Conservation (phyloP, 2,888 invertebrate species). For the Phaonia tiefii region DNA sequence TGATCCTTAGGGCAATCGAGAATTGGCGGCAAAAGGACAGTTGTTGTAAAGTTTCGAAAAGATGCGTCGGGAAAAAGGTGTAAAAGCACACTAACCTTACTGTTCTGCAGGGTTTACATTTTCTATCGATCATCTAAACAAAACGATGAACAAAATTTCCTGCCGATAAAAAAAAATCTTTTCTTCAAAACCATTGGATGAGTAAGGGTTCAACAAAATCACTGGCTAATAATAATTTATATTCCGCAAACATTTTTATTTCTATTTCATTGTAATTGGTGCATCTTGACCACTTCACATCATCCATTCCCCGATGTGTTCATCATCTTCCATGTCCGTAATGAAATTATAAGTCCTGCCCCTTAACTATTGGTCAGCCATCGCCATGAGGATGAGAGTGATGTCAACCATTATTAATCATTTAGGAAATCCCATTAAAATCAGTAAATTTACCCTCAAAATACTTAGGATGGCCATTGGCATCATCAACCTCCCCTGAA, state of each 20-base stretch:
- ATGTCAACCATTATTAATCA: constrained; percentile 51
- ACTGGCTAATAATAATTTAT: too few species aligned
- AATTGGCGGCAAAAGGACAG: constrained; percentile 2
- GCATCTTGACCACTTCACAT: neutral
- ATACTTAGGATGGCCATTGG: constrained; percentile 16
- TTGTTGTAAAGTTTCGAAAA: neutral
- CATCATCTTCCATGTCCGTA: neutral
- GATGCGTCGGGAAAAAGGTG: too few species aligned
- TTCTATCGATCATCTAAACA: too few species aligned
- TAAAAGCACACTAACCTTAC: too few species aligned
- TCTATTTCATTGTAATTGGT: neutral
- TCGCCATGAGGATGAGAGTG: constrained; percentile 10
- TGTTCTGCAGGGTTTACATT: too few species aligned
- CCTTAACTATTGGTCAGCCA: constrained; percentile 14
- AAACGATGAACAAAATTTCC: too few species aligned
- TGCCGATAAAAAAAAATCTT: too few species aligned
- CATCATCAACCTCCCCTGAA: constrained; percentile 18
- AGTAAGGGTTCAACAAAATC: too few species aligned
- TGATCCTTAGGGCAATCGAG: neutral
- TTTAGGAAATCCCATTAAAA: constrained; percentile 48
- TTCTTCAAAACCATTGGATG: too few species aligned
- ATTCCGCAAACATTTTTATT: too few species aligned
- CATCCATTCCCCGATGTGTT: neutral
- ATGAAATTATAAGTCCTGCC: neutral
- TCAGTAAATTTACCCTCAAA: constrained; percentile 49